Base-by-base conservation (phyloP, 2,797 vertebrate species). In the Ataeniobius toweri region DNA sequence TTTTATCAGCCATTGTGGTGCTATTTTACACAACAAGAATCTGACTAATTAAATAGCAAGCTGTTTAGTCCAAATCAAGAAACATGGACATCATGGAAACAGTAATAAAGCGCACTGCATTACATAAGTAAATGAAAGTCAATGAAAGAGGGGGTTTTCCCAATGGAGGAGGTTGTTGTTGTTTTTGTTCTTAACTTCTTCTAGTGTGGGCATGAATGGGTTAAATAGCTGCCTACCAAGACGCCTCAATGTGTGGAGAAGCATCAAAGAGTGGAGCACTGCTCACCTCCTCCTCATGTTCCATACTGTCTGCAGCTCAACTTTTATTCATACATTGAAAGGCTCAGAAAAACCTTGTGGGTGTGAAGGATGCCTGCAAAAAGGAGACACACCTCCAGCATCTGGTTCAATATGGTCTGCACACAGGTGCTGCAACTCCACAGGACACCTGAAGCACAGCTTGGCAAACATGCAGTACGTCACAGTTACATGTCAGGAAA, bases 261-360 rank as follows among this genome's bases (percentile, higher is more conserved):
- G 85, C 82, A 85, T 90, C 86, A 93, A 92, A 93, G 91, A 75
- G 48, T 13, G 68, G 63, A 86, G 82, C 83, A 58, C 83, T 83
- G 71, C 75, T 81, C 76, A 78, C 92, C 95, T 95, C 95, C 95
- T 95, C 94, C 93, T 94, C 94, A 92, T 95, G 90, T 96, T 96
- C 94, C 94, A 88, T 89, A 86, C 79, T 83, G 90, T 92, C 78
- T 81, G 70, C 75, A 76, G 75, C n/a, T 56, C 6, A 76, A 75
- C 81, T 82, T 88, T 84, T 88, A 86, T 82, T 89, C 81, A 85
- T 82, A 90, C 89, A 87, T 85, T 85, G 78, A 48, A 48, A 74
- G 73, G 20, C 63, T 44, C 75, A 83, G 74, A 84, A 75, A 87
- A 83, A 85, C 61, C 80, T 68, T 55, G 85, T 78, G 88, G 88